These are phyloP conservation scores for Oligia strigilis DNA, from an alignment of 2,888 invertebrate genomes.

Conservation along the genomic window DNA sequence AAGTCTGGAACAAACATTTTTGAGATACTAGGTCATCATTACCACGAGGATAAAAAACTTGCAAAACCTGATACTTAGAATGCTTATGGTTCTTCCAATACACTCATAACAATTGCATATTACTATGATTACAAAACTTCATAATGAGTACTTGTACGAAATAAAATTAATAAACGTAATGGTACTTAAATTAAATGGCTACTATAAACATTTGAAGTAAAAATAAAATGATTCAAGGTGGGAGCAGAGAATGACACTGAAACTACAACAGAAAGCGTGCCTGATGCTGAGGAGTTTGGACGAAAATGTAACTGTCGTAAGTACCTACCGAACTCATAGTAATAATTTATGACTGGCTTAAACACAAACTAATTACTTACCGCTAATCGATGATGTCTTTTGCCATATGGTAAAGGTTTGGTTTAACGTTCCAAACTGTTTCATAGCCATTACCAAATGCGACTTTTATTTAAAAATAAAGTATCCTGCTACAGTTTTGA, in stretches of 20 bases:
- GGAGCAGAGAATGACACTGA: conserved; percentile 62
- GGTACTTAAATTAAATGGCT: too few species aligned
- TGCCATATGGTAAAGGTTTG: not conserved
- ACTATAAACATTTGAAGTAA: not conserved
- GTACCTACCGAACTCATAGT: conserved; percentile 64
- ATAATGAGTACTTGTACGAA: not conserved
- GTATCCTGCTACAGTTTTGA: not conserved
- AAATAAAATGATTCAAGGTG: conserved; percentile 61
- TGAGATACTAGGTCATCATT: not conserved
- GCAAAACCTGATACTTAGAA: not conserved
- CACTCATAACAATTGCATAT: not conserved
- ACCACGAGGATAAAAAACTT: not conserved
- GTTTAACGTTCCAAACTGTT: not conserved
- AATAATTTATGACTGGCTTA: not conserved
- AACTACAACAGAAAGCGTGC: conserved; percentile 16
- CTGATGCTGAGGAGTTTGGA: conserved; percentile 67
- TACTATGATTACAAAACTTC: not conserved
- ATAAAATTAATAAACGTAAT: not conserved
- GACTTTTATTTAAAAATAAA: not conserved
- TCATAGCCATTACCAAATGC: too few species aligned
- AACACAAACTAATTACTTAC: not conserved
- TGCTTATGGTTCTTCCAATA: not conserved
- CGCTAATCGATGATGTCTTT: not conserved
- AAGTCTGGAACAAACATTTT: conserved; percentile 35
- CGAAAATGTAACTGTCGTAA: conserved; percentile 84